Evolutionary conservation across 2,888 invertebrate genomes (phyloP), one percentile per base, ranked within the genome.

Genomic region (Drosophila tanythrix): DNA sequence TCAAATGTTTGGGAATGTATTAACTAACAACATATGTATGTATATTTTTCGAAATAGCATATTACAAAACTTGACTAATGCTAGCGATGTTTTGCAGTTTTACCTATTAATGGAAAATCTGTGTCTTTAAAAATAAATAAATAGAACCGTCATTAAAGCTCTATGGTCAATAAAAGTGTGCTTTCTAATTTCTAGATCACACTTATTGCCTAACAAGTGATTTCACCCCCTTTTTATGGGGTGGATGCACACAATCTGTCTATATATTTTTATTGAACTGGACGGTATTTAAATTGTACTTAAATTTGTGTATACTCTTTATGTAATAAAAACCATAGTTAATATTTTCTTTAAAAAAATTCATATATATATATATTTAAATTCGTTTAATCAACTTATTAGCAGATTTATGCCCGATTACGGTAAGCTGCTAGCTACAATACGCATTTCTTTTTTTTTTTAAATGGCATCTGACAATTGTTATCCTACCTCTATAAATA

Each of bases 401-500:
- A 38, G 56, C 57, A 51, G 43, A 51, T 51, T 61, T 61, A 56
- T 59, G 46, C 40, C 60, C 48, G 58, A 46, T 70, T 62, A n/a
- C 64, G 52, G n/a, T 50, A 70, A 51, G 8, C 40, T 46, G 36
- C 29, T 48, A 61, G 46, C 21, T 56, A 50, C 40, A 67, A 67
- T 68, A 68, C 33, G 51, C 56, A 53, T 59, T 70, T 60, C 31
- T 66, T 68, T 56, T 67, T 67, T 73, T 70, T 58, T 74, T 74
- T 79, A 36, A 74, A 73, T 66, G 81, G 88, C 89, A 83, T 83
- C 71, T 73, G 83, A 83, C 89, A 88, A 83, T 83, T 88, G 83
- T 88, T 83, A 83, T 83, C 87, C 83, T 83, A 83, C 83, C 83
- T 83, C 83, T 83, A 76, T 81, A 58, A 81, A 81, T 86, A 83